These are phyloP conservation scores for Caenorhabditis angaria DNA, from an alignment of 2,888 invertebrate species.

Conservation along the genomic window DNA sequence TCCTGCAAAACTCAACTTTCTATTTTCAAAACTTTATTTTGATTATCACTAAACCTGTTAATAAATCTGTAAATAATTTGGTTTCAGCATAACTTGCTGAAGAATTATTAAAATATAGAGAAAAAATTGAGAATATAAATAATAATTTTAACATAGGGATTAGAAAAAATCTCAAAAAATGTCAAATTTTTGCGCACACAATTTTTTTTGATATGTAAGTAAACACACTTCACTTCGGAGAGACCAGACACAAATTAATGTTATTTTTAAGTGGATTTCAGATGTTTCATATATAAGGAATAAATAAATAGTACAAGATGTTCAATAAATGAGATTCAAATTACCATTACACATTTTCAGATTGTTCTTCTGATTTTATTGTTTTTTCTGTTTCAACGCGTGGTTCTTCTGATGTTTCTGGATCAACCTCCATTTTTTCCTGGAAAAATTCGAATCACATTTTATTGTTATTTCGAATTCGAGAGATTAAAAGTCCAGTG, in stretches of 20 bases:
- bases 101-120: background rate
- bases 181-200: constrained; percentile 2
- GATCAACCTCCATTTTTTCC: background rate
- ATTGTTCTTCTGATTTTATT: background rate
- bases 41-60: constrained; percentile 33
- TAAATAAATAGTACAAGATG: background rate
- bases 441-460: background rate
- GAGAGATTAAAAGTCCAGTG: too few species aligned
- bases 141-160: background rate
- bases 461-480: too few species aligned
- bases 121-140: background rate
- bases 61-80: constrained; percentile 44
- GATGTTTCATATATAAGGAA: background rate
- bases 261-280: background rate
- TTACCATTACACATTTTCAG: background rate
- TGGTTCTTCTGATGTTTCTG: background rate
- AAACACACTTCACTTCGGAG: constrained; percentile 2
- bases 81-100: constrained; percentile 36
- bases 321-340: background rate
- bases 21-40: background rate
- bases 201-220: background rate
- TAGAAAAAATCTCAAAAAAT: background rate
- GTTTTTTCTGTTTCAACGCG: background rate
- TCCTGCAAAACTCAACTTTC: constrained; percentile 33
- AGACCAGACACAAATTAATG: background rate